These are phyloP conservation scores for Dromiciops gliroides DNA, from an alignment of 2,113 vertebrate genomes.

Conservation along the genomic window DNA sequence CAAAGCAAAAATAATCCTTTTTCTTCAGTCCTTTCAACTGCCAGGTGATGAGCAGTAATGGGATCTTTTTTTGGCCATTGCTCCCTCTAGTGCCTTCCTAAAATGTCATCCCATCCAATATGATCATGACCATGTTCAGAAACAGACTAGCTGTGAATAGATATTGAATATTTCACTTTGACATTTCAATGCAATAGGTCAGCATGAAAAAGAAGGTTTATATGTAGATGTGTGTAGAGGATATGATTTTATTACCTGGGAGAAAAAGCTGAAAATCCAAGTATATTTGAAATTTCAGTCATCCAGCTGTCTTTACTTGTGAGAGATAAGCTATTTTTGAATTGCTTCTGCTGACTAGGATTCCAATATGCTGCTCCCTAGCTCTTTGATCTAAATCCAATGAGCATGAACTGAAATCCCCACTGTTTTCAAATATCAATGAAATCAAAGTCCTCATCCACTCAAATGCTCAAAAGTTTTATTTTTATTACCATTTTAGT, in stretches of 20 bases:
- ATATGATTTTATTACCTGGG: not conserved
- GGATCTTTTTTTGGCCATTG: not conserved
- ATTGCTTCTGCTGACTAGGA: not conserved
- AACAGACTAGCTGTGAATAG: constrained; percentile 21
- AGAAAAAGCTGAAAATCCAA: constrained; percentile 1
- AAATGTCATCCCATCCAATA: not conserved
- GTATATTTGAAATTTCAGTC: constrained; percentile 26
- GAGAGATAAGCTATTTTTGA: not conserved
- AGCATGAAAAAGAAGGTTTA: not conserved
- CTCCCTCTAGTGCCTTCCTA: not conserved
- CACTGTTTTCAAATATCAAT: not conserved
- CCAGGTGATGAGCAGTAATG: not conserved
- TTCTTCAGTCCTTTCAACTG: not conserved
- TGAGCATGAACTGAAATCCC: constrained; percentile 9
- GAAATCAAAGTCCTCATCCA: not conserved
- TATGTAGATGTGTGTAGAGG: not conserved
- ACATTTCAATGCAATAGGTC: constrained; percentile 3
- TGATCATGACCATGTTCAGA: not conserved
- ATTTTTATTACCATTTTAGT: not conserved
- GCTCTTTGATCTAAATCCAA: not conserved
- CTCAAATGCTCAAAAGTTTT: not conserved
- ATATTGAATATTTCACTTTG: constrained; percentile 13
- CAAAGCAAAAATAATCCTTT: not conserved
- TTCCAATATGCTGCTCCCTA: not conserved
- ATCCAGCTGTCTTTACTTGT: not conserved